Percentiles rank a stretch among this genome's conserved stretches.
Conservation (phyloP, 2,113 vertebrate genomes). For the rat (Rattus norvegicus) region GRCr8 NC_086019.1:164822001-164822500, state of each 20-base stretch:
- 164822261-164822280: neutral
- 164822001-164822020: neutral
- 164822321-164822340: neutral
- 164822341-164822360: neutral
- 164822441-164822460: neutral
- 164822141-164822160: neutral
- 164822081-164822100: neutral
- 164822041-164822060: neutral
- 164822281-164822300: neutral
- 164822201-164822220: slow-evolving; percentile 12
- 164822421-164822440: neutral
- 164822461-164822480: neutral
- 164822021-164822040: neutral
- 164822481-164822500: neutral
- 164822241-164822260: neutral
- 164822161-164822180: neutral
- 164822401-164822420: neutral
- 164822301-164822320: neutral
- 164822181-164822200: neutral
- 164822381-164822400: neutral
- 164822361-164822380: neutral
- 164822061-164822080: neutral
- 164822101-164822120: neutral
- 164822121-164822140: neutral
- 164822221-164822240: neutral